Evolutionary conservation across 2,797 vertebrate species (phyloP).

Genomic region (Pangasius macronema): DNA sequence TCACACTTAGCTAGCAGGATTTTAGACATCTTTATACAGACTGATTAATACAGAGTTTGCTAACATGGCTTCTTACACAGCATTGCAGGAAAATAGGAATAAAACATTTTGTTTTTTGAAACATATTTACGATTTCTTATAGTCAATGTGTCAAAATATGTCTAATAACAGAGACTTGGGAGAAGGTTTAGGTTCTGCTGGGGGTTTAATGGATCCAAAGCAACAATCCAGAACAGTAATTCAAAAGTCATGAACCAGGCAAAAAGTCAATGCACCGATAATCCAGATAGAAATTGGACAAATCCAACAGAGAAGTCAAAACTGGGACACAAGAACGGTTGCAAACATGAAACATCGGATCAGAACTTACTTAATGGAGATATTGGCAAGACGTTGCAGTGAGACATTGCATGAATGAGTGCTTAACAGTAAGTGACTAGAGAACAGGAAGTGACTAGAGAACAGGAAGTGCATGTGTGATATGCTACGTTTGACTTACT

Average conservation of each 20-base stretch:
- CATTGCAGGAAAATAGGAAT: neutral
- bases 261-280: neutral
- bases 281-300: neutral
- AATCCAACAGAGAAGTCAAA: neutral
- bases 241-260: neutral
- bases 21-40: neutral
- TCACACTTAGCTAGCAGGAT: neutral
- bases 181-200: neutral
- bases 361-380: neutral
- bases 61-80: neutral
- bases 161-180: too few relatives aligned
- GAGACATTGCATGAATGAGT: neutral
- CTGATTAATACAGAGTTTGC: neutral
- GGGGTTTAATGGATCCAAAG: neutral
- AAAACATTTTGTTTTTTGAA: neutral
- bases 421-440: neutral
- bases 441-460: neutral
- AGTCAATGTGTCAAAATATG: too few relatives aligned
- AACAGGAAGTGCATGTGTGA: neutral
- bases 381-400: neutral
- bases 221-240: neutral
- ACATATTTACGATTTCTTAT: too few relatives aligned
- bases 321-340: neutral
- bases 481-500: too few relatives aligned
- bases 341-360: neutral